Evolutionary conservation across 2,888 invertebrate species (phyloP).

Genomic region (Lypha dubia): DNA sequence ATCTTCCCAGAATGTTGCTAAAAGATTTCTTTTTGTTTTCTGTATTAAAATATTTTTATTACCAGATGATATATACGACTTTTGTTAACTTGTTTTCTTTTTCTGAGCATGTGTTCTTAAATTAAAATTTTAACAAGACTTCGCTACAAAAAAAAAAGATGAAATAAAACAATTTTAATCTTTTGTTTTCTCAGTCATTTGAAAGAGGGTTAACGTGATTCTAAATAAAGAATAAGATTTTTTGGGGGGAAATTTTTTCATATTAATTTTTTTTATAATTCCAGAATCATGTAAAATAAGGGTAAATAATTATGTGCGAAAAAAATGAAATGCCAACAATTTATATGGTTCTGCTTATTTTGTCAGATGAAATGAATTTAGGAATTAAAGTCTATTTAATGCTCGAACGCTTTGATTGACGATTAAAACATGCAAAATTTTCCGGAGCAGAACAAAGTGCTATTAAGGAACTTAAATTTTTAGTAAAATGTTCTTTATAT

Average conservation of each 20-base stretch:
- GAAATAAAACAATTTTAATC: conserved; percentile 65
- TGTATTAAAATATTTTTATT: conserved; percentile 46
- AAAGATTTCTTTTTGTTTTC: conserved; percentile 13
- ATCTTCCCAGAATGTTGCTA: background rate
- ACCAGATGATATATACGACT: conserved; percentile 56
- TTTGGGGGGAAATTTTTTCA: conserved; percentile 43
- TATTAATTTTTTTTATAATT: conserved; percentile 38
- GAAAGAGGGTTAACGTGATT: conserved; percentile 34
- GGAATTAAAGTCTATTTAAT: conserved; percentile 18
- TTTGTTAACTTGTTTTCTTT: conserved; percentile 16
- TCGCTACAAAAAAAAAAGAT: conserved; percentile 32
- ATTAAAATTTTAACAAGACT: conserved; percentile 63
- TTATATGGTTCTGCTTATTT: conserved; percentile 19
- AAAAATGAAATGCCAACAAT: conserved; percentile 14
- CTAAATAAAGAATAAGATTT: background rate
- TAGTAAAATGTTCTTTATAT: no score
- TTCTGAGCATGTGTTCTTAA: conserved; percentile 56
- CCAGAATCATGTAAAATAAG: conserved; percentile 52
- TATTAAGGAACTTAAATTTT: no score
- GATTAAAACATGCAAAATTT: background rate
- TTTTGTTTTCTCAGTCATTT: conserved; percentile 60
- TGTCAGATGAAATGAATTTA: background rate
- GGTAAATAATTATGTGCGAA: conserved; percentile 51
- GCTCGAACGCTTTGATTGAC: conserved; percentile 1
- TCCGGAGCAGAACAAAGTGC: no score